Base-by-base conservation (phyloP, 2,113 vertebrate species). In the Narcine bancroftii region DNA sequence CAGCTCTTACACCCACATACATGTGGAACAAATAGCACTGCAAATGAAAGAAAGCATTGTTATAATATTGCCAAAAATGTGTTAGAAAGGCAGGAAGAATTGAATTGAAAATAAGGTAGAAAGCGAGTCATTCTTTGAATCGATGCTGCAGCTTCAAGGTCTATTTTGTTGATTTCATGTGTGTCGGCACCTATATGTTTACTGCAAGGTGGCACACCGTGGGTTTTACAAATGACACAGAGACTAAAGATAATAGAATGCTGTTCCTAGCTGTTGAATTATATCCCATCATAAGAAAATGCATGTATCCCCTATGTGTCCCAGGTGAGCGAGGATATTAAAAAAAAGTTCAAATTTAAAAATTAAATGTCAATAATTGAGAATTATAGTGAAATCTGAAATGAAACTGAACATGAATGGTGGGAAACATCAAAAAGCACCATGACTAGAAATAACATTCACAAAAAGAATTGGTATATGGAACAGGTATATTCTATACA, bases 21-120 rank as follows among this genome's bases (percentile, higher is more conserved):
- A 99, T 99, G 95, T 99, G 99, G 95, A 99, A 99, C 15, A 99
- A 95, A 93, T 99, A 99, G 93, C 98, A 99, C 98, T 99, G 93
- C 0, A 50, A 36, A 60, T 11, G 56, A 65, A 92, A 60, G 92
- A 92, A 53, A 29, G 93, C 39, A 92, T 47, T 92, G 71, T 63
- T 73, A 50, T 17, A 92, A 47, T 47, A n/a, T 47, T 71, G 85
- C 65, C 36, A 42, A 36, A 91, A 66, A 47, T 66, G 53, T 63
- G 60, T 91, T 91, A 45, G 9, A 33, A 91, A 69, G 63, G 42
- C 65, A 91, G 42, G 89, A 69, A 91, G 42, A 39, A 66, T 47
- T 91, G 89, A 69, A 91, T 42, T 91, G 89, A 69, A 9, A 10
- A 63, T 10, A 33, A 42, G 65, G 63, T 33, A 91, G 36, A 65